A percentile compares a stretch with the other conserved stretches of the same genome.
phyloP scores from a whole-genome alignment of 2,888 invertebrate genomes.

The Athalia cordata region DNA sequence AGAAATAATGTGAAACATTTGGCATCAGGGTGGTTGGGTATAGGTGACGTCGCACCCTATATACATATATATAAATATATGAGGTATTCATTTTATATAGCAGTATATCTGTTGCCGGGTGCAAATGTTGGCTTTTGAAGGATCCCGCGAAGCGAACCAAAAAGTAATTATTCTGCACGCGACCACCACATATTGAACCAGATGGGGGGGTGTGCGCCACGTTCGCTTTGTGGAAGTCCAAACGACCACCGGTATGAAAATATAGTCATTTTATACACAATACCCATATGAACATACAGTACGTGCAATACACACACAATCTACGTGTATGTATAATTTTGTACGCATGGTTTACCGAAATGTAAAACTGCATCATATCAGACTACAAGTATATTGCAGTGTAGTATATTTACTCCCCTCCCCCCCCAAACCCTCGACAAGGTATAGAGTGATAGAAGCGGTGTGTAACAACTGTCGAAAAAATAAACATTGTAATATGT shows the following conservation, averaged over 20 bases:
- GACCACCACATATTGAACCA: slow-evolving; percentile 48
- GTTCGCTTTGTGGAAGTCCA: slow-evolving; percentile 30
- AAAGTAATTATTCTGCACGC: slow-evolving; percentile 64
- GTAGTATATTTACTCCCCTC: slow-evolving; percentile 16
- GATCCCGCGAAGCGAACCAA: slow-evolving; percentile 52
- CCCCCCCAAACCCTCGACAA: neutral
- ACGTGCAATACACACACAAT: neutral
- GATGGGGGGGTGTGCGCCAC: neutral
- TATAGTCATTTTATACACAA: neutral
- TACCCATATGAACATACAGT: neutral
- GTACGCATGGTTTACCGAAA: neutral
- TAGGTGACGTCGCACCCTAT: too few relatives aligned
- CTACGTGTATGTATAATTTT: neutral
- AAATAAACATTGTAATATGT: neutral
- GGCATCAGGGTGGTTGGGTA: too few relatives aligned
- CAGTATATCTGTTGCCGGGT: neutral
- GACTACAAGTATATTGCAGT: neutral
- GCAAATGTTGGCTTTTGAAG: neutral
- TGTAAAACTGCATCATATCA: slow-evolving; percentile 36
- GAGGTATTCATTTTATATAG: too few relatives aligned
- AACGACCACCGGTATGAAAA: neutral
- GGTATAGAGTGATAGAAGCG: neutral
- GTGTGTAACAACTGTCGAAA: slow-evolving; percentile 26
- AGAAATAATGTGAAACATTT: too few relatives aligned
- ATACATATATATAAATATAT: too few relatives aligned